Base-by-base conservation (phyloP, 2,113 vertebrate genomes). In the Cavia porcellus region DNA sequence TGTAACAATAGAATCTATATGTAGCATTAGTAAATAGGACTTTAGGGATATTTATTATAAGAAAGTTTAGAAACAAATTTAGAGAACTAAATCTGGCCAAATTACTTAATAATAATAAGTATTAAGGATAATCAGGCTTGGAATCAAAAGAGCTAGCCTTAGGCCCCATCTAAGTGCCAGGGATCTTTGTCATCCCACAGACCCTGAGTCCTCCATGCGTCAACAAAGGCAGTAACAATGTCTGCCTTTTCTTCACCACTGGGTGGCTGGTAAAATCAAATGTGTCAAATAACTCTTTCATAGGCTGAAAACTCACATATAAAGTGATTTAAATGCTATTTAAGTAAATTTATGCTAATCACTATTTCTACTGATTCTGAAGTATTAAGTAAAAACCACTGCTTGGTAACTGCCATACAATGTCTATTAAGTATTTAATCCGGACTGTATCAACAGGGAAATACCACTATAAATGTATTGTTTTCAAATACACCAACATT, bases 31-130 rank as follows among this genome's bases (percentile, higher is more conserved):
- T 5, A 88, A 88, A 59, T 25, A 66, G 30, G n/a, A 59, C 20
- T 86, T 86, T 20, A 66, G 1, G 22, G 28, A 32, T 55, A 90
- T 84, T 94, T 80, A 55, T 85, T 91, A 28, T 38, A 80, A 95
- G 59, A 83, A 96, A 89, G 86, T 42, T 79, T 94, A 38, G 64
- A 97, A 87, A 32, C n/a, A 91, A 57, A 86, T 86, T 87, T 72
- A 87, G 50, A 96, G 47, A 25, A 91, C n/a, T 80, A 94, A 77
- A 8, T 50, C n/a, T 95, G 14, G 19, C 32, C 45, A 52, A 93
- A 86, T 84, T 79, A 75, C 72, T 72, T 52, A 92, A 77, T 28
- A 50, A 77, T 57, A 85, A 64, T 84, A 84, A 92, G 5, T 70
- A 86, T 81, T 75, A 47, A 38, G 20, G 91, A 97, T 47, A 85